phyloP scores from a whole-genome alignment of 2,797 vertebrate genomes.

The Ptychobarbus kaznakovi region DNA sequence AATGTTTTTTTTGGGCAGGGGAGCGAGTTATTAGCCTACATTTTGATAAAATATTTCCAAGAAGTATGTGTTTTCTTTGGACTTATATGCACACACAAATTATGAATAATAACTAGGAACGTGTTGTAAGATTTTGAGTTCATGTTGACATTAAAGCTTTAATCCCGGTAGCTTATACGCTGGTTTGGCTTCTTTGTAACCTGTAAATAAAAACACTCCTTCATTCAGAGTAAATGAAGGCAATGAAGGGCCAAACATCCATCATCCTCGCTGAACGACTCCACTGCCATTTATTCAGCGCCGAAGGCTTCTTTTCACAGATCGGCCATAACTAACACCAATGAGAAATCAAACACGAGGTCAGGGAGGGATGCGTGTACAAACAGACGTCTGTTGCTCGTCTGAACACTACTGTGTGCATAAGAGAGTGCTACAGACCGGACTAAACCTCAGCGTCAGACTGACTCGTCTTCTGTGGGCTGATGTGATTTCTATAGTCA shows the following conservation, averaged over 20 bases:
- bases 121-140: neutral
- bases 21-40: neutral
- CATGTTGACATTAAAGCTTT: neutral
- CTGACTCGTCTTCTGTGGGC: neutral
- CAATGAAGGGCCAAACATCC: neutral
- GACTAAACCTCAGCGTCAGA: neutral
- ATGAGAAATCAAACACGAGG: slow-evolving; percentile 6
- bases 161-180: neutral
- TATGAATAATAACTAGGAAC: neutral
- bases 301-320: slow-evolving; percentile 1
- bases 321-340: neutral
- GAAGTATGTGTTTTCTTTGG: neutral
- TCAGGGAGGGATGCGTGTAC: neutral
- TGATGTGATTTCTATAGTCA: neutral
- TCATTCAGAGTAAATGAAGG: neutral
- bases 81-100: neutral
- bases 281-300: neutral
- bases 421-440: too few relatives aligned
- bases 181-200: neutral
- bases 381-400: neutral
- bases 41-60: neutral
- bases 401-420: neutral
- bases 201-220: neutral
- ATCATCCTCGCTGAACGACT: too few relatives aligned
- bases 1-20: neutral